phyloP scores from a whole-genome alignment of 1,140 invertebrate genomes.

The Achatina immaculata region DNA sequence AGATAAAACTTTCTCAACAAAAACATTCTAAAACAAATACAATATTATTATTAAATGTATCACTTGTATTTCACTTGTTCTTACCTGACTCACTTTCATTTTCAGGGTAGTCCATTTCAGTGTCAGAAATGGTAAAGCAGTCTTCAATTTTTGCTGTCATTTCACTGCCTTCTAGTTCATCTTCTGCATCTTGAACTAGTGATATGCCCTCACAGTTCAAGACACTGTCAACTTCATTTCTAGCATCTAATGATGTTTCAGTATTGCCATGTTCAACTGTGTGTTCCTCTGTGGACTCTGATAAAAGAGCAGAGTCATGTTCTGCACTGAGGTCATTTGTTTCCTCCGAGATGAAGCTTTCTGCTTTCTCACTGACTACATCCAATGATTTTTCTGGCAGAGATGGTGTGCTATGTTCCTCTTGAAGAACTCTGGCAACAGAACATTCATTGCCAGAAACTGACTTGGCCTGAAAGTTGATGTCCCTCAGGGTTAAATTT shows the following conservation, averaged over 20 bases:
- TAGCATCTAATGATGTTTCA: neutral
- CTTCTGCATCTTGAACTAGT: neutral
- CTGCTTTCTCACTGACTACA: neutral
- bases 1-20: too few relatives aligned
- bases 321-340: neutral
- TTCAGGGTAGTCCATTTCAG: neutral
- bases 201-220: neutral
- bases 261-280: neutral
- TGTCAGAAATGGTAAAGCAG: neutral
- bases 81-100: neutral
- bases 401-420: neutral
- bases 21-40: too few relatives aligned
- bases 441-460: neutral
- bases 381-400: neutral
- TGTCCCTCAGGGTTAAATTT: neutral
- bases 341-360: neutral
- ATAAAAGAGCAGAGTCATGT: neutral
- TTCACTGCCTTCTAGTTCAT: neutral
- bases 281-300: too few relatives aligned
- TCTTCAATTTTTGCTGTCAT: neutral
- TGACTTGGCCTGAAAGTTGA: neutral
- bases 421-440: neutral
- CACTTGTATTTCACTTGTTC: neutral
- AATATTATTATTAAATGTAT: too few relatives aligned
- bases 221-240: neutral